These are phyloP conservation scores for Neodiprion fabricii DNA, from an alignment of 1,140 invertebrate species.

Conservation along the genomic window DNA sequence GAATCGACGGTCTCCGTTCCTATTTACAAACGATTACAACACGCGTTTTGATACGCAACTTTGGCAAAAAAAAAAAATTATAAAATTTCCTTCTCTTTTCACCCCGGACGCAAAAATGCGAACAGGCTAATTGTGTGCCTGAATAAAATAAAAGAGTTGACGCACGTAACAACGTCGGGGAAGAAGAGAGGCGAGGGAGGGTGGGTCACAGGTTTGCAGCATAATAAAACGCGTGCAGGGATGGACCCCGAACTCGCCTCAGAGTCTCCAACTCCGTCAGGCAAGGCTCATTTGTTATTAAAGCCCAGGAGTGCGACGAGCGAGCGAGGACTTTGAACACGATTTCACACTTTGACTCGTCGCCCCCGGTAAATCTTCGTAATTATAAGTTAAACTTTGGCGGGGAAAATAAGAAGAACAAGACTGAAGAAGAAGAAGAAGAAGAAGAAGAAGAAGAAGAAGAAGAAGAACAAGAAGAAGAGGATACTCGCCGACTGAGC, in stretches of 20 bases:
- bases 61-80: no score
- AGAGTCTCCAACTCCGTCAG: background rate
- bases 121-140: no score
- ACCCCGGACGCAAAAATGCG: no score
- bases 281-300: slow-evolving; percentile 57
- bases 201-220: background rate
- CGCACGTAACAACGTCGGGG: no score
- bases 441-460: background rate
- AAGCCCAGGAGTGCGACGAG: slow-evolving; percentile 50
- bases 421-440: background rate
- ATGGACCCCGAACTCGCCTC: background rate
- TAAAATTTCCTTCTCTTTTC: no score
- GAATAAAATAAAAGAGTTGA: no score
- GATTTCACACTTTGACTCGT: slow-evolving; percentile 62
- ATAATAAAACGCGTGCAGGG: background rate
- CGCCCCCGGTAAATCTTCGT: slow-evolving; percentile 52
- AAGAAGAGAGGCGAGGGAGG: no score
- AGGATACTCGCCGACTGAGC: slow-evolving; percentile 6
- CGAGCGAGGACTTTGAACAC: slow-evolving; percentile 60
- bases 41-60: no score
- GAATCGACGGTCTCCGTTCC: no score
- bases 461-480: slow-evolving; percentile 1
- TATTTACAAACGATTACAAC: no score
- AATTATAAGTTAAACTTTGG: slow-evolving; percentile 58
- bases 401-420: slow-evolving; percentile 33